Conservation (phyloP, 2,888 invertebrate species). For the Melinopterus prodromus region DNA sequence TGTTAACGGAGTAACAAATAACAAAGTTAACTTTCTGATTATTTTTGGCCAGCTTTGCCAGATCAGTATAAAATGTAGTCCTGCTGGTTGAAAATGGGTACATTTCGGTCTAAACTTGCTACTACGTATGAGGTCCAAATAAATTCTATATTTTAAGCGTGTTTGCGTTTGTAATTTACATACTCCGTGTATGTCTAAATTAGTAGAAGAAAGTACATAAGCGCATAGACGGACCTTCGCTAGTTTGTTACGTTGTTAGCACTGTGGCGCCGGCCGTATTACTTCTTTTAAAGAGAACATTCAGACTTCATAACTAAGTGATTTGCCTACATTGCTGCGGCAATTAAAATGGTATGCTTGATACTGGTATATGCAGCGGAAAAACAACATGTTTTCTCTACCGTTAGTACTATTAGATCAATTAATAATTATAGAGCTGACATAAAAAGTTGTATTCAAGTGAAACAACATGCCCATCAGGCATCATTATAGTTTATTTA, state of each 20-base stretch:
- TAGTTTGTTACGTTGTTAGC: neutral
- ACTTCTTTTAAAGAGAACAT: neutral
- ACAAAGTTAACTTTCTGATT: no score
- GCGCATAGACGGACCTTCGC: neutral
- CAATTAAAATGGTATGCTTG: neutral
- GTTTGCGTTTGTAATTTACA: neutral
- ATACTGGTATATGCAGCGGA: neutral
- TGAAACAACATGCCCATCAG: no score
- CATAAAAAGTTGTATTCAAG: no score
- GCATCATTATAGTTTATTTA: no score
- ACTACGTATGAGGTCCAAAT: neutral
- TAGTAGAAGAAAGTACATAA: constrained; percentile 4
- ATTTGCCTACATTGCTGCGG: neutral
- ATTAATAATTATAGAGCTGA: no score
- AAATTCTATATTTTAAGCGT: neutral
- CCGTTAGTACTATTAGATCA: no score
- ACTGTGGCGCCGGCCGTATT: neutral
- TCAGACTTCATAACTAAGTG: neutral
- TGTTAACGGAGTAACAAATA: no score
- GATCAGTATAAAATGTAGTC: no score
- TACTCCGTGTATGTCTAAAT: neutral
- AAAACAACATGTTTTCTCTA: no score
- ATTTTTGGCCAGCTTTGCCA: no score
- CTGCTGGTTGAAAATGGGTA: no score
- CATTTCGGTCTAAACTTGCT: no score